Evolutionary conservation across 1,140 invertebrate genomes (phyloP).

Genomic region (Magallana angulata): DNA sequence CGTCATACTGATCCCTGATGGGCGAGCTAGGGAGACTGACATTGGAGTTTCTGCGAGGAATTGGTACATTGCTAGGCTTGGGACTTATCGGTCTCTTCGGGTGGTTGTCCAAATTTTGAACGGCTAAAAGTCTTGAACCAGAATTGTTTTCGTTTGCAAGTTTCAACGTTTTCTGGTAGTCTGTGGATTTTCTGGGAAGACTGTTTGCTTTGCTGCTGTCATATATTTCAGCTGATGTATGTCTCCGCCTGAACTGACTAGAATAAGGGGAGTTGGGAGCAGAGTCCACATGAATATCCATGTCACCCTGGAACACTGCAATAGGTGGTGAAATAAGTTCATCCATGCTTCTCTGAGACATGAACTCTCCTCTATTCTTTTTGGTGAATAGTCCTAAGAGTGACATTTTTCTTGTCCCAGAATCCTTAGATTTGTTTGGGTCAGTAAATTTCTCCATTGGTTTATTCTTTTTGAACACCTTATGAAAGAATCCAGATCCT

Average conservation of each 20-base stretch:
- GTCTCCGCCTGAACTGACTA: constrained; percentile 57
- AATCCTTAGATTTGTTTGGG: constrained; percentile 47
- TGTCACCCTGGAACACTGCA: constrained; percentile 69
- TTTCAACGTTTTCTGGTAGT: constrained; percentile 42
- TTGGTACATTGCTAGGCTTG: constrained; percentile 47
- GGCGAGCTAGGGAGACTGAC: constrained; percentile 55
- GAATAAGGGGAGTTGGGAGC: constrained; percentile 66
- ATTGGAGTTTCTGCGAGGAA: constrained; percentile 54
- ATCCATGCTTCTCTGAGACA: constrained; percentile 46
- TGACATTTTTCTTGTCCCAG: constrained; percentile 66
- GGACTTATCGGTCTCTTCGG: constrained; percentile 56
- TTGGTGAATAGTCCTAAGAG: constrained; percentile 68
- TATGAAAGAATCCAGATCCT: constrained; percentile 69
- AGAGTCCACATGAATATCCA: constrained; percentile 70
- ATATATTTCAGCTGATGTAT: constrained; percentile 64
- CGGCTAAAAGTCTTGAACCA: constrained; percentile 43
- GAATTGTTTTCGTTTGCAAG: constrained; percentile 51
- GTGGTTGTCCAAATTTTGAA: constrained; percentile 45
- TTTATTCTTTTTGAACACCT: constrained; percentile 70
- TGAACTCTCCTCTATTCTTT: constrained; percentile 64
- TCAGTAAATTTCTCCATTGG: constrained; percentile 55
- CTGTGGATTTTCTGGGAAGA: constrained; percentile 47
- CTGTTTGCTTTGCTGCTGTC: constrained; percentile 40
- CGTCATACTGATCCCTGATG: constrained; percentile 37
- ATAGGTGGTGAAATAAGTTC: constrained; percentile 66